Percentiles rank a stretch among this genome's conserved stretches.
phyloP scores from a whole-genome alignment of 2,113 vertebrate species.

The Abramis brama region DNA sequence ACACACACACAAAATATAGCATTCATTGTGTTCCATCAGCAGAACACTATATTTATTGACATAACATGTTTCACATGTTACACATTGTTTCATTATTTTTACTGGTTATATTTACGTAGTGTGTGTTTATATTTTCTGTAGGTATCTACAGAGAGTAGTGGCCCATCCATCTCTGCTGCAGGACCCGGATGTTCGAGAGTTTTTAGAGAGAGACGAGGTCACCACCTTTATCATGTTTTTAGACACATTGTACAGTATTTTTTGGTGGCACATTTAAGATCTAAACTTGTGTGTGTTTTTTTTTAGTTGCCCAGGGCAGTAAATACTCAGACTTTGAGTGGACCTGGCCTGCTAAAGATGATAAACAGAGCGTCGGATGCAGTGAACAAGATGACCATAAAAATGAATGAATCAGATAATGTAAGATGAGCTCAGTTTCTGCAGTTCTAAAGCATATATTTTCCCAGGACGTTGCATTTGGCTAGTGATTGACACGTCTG shows the following conservation, averaged over 20 bases:
- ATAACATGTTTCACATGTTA: background rate
- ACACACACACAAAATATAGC: too few species aligned
- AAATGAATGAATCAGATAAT: slow-evolving; percentile 95
- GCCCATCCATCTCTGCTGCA: slow-evolving; percentile 89
- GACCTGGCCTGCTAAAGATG: slow-evolving; percentile 95
- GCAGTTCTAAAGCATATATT: background rate
- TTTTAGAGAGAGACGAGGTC: slow-evolving; percentile 95
- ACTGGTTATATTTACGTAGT: background rate
- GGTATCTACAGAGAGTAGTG: slow-evolving; percentile 91
- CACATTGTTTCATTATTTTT: background rate
- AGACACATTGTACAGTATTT: background rate
- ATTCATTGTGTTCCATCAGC: background rate
- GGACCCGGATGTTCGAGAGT: slow-evolving; percentile 93
- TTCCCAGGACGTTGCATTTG: background rate
- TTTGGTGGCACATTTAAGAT: background rate
- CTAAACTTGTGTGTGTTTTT: slow-evolving; percentile 1
- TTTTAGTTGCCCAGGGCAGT: slow-evolving; percentile 89
- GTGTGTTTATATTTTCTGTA: slow-evolving; percentile 58
- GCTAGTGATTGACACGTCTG: background rate
- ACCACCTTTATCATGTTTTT: background rate
- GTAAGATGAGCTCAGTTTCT: slow-evolving; percentile 76
- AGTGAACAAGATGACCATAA: slow-evolving; percentile 98
- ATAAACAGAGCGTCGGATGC: slow-evolving; percentile 94
- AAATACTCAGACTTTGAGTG: slow-evolving; percentile 89
- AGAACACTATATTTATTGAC: background rate